Percentiles rank a stretch among this genome's conserved stretches.
phyloP scores from a whole-genome alignment of 2,113 vertebrate genomes.

The Lethenteron reissneri region DNA sequence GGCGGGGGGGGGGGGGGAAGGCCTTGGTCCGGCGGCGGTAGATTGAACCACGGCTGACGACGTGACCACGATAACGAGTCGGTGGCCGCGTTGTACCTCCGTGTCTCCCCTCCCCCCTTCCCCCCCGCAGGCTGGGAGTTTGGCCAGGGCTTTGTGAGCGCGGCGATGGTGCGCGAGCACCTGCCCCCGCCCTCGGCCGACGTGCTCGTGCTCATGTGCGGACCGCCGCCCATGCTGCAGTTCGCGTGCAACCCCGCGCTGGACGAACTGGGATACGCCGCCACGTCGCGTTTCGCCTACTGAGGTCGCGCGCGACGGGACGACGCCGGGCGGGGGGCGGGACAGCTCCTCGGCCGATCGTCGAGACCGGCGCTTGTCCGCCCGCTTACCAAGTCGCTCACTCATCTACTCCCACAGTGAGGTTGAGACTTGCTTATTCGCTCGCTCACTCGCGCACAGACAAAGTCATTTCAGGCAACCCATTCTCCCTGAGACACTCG shows the following conservation, averaged over 20 bases:
- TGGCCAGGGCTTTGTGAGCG: conserved; percentile 68
- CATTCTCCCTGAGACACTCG: no score
- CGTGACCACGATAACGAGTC: no score
- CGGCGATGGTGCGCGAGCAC: conserved; percentile 57
- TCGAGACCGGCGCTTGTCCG: neutral
- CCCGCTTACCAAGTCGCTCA: no score
- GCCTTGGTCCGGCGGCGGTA: no score
- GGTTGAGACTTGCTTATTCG: no score
- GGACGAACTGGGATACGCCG: conserved; percentile 49
- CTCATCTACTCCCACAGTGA: no score
- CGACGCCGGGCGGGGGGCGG: neutral
- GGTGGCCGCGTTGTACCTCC: no score
- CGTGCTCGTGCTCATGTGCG: conserved; percentile 68
- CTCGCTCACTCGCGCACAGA: no score
- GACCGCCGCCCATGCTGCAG: conserved; percentile 91
- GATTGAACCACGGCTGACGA: no score
- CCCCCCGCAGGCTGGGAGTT: conserved; percentile 53
- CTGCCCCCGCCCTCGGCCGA: conserved; percentile 41
- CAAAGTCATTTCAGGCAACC: no score
- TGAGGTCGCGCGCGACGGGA: conserved; percentile 15
- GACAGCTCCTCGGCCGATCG: neutral
- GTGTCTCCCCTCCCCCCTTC: neutral
- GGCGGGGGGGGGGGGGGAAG: no score
- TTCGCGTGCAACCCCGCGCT: conserved; percentile 77
- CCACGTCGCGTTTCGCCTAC: conserved; percentile 45